Percentiles rank a stretch among this genome's conserved stretches.
These are phyloP conservation scores for Netelia virgata DNA, from an alignment of 2,888 invertebrate genomes.

Conservation along the genomic window DNA sequence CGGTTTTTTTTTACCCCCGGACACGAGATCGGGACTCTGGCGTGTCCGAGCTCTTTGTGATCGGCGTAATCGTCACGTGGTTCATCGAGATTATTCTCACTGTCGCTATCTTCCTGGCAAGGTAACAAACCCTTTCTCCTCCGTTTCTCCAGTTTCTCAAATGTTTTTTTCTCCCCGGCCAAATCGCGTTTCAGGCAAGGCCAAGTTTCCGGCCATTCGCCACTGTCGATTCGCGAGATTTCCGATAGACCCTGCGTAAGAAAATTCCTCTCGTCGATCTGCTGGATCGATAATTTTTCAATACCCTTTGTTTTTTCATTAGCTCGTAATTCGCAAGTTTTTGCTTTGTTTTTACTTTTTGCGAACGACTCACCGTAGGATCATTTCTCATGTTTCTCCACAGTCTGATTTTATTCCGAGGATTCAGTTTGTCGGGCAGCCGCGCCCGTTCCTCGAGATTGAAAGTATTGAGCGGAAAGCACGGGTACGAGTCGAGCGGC, in stretches of 20 bases:
- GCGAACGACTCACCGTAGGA: slow-evolving; percentile 70
- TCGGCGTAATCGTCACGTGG: slow-evolving; percentile 72
- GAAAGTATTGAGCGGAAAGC: slow-evolving; percentile 74
- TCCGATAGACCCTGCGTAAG: slow-evolving; percentile 43
- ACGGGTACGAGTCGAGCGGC: slow-evolving; percentile 62
- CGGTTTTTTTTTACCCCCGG: slow-evolving; percentile 54
- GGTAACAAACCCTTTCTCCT: slow-evolving; percentile 72
- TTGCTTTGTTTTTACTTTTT: background rate
- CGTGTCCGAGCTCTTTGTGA: slow-evolving; percentile 79
- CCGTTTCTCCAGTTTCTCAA: slow-evolving; percentile 63
- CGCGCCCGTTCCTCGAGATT: slow-evolving; percentile 65
- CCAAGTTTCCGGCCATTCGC: slow-evolving; percentile 74
- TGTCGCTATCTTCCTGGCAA: slow-evolving; percentile 69
- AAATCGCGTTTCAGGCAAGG: slow-evolving; percentile 75
- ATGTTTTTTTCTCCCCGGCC: slow-evolving; percentile 62
- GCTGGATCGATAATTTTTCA: slow-evolving; percentile 7
- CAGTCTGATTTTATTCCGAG: slow-evolving; percentile 74
- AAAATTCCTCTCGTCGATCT: slow-evolving; percentile 67
- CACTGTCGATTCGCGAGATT: slow-evolving; percentile 65
- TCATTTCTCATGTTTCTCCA: slow-evolving; percentile 76
- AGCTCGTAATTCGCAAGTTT: background rate
- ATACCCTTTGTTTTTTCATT: background rate
- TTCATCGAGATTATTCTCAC: slow-evolving; percentile 63
- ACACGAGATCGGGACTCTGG: slow-evolving; percentile 74
- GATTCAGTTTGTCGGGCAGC: slow-evolving; percentile 72